Conservation (phyloP, 2,797 vertebrate genomes). For the Microhierax caerulescens region DNA sequence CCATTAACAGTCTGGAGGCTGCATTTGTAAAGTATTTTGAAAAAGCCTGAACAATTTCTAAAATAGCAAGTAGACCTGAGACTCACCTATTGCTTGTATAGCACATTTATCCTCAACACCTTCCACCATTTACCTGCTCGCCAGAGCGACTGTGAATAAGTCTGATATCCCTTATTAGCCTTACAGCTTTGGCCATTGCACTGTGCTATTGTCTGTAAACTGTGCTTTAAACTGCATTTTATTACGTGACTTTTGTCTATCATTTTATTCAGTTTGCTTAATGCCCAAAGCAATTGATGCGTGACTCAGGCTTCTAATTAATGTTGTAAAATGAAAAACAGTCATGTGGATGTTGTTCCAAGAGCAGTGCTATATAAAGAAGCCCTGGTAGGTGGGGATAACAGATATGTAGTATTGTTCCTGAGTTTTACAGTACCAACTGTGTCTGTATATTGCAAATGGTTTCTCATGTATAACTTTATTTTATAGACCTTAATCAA, state of each 20-base stretch:
- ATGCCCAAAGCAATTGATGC: not conserved
- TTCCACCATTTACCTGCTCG: not conserved
- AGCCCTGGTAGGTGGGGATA: not conserved
- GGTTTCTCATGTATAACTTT: not conserved
- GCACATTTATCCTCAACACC: not conserved
- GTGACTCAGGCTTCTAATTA: not conserved
- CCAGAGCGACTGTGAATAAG: not conserved
- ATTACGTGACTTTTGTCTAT: not conserved
- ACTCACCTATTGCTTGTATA: not conserved
- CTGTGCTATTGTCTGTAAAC: not conserved
- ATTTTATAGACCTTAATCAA: not conserved
- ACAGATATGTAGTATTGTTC: rapidly evolving
- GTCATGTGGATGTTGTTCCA: not conserved
- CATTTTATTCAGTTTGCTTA: not conserved
- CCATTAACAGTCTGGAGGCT: not conserved
- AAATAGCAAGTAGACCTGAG: not conserved
- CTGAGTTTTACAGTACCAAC: not conserved
- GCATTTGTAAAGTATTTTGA: not conserved
- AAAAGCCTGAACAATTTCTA: not conserved
- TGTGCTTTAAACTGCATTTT: not conserved
- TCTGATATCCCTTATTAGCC: not conserved
- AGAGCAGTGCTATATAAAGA: not conserved
- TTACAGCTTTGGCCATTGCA: not conserved
- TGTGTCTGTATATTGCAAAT: not conserved
- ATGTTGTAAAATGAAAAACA: not conserved